These are phyloP conservation scores for Lineus longissimus DNA, from an alignment of 1,140 invertebrate species.

Conservation along the genomic window DNA sequence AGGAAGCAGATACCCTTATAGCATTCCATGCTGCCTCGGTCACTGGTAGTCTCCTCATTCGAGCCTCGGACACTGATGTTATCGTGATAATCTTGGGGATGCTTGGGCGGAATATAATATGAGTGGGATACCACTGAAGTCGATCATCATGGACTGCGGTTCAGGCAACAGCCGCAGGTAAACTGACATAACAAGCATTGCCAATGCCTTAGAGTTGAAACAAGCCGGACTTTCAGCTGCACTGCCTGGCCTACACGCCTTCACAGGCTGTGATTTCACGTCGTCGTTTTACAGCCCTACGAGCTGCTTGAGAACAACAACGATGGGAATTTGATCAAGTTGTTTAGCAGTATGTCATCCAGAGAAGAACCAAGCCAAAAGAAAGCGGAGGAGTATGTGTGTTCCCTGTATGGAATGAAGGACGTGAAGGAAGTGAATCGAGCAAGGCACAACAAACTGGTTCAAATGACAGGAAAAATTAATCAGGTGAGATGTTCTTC, in stretches of 20 bases:
- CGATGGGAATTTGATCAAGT: neutral
- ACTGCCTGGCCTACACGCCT: neutral
- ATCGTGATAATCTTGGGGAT: neutral
- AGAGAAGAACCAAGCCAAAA: neutral
- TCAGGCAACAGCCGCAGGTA: neutral
- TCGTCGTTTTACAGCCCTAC: neutral
- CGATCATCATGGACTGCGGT: slow-evolving; percentile 7
- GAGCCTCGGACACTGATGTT: slow-evolving; percentile 8
- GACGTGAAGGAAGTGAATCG: slow-evolving; percentile 2
- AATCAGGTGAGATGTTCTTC: neutral
- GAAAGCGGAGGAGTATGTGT: neutral
- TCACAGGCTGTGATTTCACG: neutral
- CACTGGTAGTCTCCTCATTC: neutral
- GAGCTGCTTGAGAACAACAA: neutral
- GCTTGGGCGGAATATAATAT: neutral
- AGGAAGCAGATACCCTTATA: slow-evolving; percentile 10
- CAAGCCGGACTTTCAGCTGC: neutral
- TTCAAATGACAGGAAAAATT: slow-evolving; percentile 9
- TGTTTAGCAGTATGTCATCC: neutral
- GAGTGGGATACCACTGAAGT: neutral
- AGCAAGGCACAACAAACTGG: neutral
- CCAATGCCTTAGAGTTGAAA: neutral
- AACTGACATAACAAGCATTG: neutral
- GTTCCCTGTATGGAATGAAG: neutral
- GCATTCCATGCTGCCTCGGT: neutral